A percentile compares a stretch with the other conserved stretches of the same genome.
Evolutionary conservation across 2,888 invertebrate species (phyloP).

Genomic region (Oscheius myriophilus): DNA sequence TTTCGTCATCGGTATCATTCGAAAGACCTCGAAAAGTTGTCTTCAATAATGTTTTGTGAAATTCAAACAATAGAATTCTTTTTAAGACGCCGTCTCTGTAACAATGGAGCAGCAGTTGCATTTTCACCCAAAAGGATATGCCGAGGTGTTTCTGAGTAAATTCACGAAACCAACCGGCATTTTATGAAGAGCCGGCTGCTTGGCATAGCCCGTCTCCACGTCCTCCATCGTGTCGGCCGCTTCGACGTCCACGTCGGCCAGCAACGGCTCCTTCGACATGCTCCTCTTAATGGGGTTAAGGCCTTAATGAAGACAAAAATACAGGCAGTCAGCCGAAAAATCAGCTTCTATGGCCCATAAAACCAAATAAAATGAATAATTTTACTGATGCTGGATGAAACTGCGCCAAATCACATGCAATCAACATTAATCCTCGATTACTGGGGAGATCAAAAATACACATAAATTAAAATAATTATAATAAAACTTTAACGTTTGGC

Average conservation of each 20-base stretch:
- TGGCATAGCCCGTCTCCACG: background rate
- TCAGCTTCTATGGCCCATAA: background rate
- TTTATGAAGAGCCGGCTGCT: conserved; percentile 22
- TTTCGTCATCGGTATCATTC: too few relatives aligned
- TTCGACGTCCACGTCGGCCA: conserved; percentile 2
- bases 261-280: conserved; percentile 14
- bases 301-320: background rate
- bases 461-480: too few relatives aligned
- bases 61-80: too few relatives aligned
- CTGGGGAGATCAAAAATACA: too few relatives aligned
- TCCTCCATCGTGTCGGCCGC: background rate
- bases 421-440: too few relatives aligned
- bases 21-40: too few relatives aligned
- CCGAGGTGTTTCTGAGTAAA: background rate
- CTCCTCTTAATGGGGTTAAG: background rate
- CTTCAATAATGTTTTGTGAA: too few relatives aligned
- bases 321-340: background rate
- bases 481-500: background rate
- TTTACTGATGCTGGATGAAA: too few relatives aligned
- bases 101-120: too few relatives aligned
- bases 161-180: conserved; percentile 5
- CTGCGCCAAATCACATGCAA: too few relatives aligned
- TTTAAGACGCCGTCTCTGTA: too few relatives aligned
- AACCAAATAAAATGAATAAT: background rate
- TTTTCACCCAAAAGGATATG: too few relatives aligned